phyloP scores from a whole-genome alignment of 1,140 invertebrate genomes.

The Anastrepha obliqua region DNA sequence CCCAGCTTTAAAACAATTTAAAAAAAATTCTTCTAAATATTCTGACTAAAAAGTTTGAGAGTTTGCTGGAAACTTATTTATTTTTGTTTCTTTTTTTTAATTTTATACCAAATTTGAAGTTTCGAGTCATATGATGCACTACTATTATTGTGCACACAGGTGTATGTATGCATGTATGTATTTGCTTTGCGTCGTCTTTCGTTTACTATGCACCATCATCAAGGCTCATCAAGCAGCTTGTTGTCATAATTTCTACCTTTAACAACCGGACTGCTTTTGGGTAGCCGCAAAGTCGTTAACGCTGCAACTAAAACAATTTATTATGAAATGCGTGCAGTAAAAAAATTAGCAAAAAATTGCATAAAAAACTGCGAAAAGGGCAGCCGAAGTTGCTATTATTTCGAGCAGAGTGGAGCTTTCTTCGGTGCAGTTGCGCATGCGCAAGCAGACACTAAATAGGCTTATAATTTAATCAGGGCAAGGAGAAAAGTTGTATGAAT shows the following conservation, averaged over 20 bases:
- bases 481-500: not conserved
- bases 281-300: constrained; percentile 9
- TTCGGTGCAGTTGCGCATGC: too few relatives aligned
- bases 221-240: not conserved
- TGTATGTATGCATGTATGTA: too few relatives aligned
- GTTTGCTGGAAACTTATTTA: too few relatives aligned
- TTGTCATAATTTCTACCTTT: constrained; percentile 29
- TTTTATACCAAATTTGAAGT: too few relatives aligned
- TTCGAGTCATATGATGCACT: too few relatives aligned
- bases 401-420: too few relatives aligned
- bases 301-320: constrained; percentile 17
- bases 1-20: too few relatives aligned
- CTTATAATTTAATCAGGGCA: constrained; percentile 14
- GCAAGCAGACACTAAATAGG: not conserved
- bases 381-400: not conserved
- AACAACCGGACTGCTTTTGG: not conserved
- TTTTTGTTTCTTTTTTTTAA: too few relatives aligned
- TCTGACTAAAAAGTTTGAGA: too few relatives aligned
- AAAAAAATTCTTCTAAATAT: too few relatives aligned
- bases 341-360: not conserved
- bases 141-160: too few relatives aligned
- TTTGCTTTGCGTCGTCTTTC: not conserved
- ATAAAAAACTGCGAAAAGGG: not conserved
- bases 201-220: not conserved
- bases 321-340: constrained; percentile 3